Evolutionary conservation across 2,797 vertebrate species (phyloP), one percentile per base, ranked within the genome.

Genomic region (Rallus crepitans): DNA sequence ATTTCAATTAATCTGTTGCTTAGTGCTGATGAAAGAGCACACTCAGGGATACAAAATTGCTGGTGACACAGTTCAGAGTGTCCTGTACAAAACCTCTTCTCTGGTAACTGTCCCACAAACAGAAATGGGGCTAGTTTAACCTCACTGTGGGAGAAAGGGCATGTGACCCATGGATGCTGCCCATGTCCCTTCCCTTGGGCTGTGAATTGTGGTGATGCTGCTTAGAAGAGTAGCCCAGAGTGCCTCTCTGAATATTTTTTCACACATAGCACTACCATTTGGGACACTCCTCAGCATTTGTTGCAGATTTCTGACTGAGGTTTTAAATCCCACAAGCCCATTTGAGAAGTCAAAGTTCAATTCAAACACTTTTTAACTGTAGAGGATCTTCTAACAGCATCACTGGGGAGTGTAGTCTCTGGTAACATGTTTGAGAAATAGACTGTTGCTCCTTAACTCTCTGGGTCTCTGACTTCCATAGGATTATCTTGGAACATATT

Each of bases 241-340:
- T n/a, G 23, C 71, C 18, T 30, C 24, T 63, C 55, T 73, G 52
- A 48, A 50, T 66, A 39, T 20, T 42, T 95, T 80, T 88, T 69
- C 18, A 12, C 27, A 6, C 15, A 5, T 16, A n/a, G 17, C 4
- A 8, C 17, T 65, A 15, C 53, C 4, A 12, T 50, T 10, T 65
- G 33, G 10, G 27, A 33, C 2, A 37, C 9, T 7, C 7, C 30
- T 18, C 13, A 81, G 66, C 1, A 0, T 55, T 83, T 17, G 2
- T 66, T 90, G 42, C 14, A 12, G 42, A 12, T 72, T 79, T 71
- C 24, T 72, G 23, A 27, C 15, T 1, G 4, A 30, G 31, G 24
- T 5, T 90, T 84, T 60, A 31, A 37, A 42, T 18, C 1, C 1
- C 4, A 13, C 7, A 16, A 59, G 8, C 5, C 17, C 3, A 0